phyloP scores from a whole-genome alignment of 2,797 vertebrate genomes.

The Centropyge bicolor region DNA sequence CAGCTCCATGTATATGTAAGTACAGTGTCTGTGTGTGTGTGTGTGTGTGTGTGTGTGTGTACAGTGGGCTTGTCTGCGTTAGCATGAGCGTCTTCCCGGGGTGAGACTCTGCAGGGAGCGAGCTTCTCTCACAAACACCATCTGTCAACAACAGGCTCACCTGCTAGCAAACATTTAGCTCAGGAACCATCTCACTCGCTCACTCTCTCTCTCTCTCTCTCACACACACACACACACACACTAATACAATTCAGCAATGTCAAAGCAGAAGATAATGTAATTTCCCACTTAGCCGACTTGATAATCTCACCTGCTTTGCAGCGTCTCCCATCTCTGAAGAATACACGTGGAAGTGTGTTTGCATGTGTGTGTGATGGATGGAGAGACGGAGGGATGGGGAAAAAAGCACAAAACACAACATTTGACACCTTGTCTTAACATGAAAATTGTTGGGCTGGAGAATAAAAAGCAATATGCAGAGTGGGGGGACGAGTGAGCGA shows the following conservation, averaged over 20 bases:
- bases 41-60: constrained; percentile 50
- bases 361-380: constrained; percentile 34
- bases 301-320: constrained; percentile 75
- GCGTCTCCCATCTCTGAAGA: constrained; percentile 61
- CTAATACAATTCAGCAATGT: constrained; percentile 64
- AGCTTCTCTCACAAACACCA: constrained; percentile 89
- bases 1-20: constrained; percentile 34
- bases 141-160: constrained; percentile 92
- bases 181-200: constrained; percentile 71
- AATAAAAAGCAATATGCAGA: constrained; percentile 58
- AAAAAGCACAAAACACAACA: constrained; percentile 60
- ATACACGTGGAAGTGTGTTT: constrained; percentile 35
- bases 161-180: constrained; percentile 90
- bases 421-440: constrained; percentile 76
- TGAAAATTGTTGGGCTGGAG: constrained; percentile 69
- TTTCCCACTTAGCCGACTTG: constrained; percentile 78
- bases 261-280: constrained; percentile 76
- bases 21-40: constrained; percentile 49
- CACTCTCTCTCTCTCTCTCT: constrained; percentile 12
- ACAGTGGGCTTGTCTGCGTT: constrained; percentile 72
- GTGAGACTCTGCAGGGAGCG: constrained; percentile 88
- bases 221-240: constrained; percentile 16
- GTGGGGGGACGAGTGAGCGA: constrained; percentile 22
- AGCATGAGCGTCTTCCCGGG: constrained; percentile 82
- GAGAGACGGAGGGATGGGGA: constrained; percentile 27